Conservation (phyloP, 2,797 vertebrate species). For the Silurus aristotelis region DNA sequence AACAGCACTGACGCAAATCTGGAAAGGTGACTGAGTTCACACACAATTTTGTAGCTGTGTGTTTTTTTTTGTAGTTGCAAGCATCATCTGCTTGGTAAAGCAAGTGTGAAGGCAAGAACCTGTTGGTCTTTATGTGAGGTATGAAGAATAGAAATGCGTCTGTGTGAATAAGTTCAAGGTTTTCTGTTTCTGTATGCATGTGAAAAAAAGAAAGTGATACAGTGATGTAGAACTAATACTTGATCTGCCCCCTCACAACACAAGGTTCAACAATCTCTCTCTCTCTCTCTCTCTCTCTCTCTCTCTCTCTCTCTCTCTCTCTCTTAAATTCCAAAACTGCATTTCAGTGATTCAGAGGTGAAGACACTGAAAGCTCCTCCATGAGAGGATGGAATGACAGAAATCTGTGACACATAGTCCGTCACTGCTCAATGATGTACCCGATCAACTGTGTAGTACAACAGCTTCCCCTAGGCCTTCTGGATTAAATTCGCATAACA, state of each 20-base stretch:
- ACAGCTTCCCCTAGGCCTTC: background rate
- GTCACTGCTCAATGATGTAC: background rate
- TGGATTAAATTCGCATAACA: conserved; percentile 3
- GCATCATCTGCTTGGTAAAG: background rate
- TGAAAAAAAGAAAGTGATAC: background rate
- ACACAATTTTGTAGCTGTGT: background rate
- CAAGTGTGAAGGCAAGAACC: conserved; percentile 16
- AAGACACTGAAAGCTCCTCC: background rate
- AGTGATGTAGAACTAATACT: conserved; percentile 37
- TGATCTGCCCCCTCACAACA: conserved; percentile 23
- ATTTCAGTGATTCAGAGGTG: background rate
- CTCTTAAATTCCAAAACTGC: background rate
- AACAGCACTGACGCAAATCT: background rate
- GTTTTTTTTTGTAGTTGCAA: background rate
- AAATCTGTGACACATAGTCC: background rate
- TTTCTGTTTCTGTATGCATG: background rate
- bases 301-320: conserved; percentile 11
- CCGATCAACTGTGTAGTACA: background rate
- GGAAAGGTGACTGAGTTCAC: conserved; percentile 19
- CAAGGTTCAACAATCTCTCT: conserved; percentile 20
- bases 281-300: background rate
- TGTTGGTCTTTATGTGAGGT: background rate
- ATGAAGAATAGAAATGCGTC: background rate
- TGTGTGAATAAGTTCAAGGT: background rate
- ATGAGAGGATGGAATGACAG: background rate